Conservation (phyloP, 2,888 invertebrate genomes). For the Drosophila demipolita region DNA sequence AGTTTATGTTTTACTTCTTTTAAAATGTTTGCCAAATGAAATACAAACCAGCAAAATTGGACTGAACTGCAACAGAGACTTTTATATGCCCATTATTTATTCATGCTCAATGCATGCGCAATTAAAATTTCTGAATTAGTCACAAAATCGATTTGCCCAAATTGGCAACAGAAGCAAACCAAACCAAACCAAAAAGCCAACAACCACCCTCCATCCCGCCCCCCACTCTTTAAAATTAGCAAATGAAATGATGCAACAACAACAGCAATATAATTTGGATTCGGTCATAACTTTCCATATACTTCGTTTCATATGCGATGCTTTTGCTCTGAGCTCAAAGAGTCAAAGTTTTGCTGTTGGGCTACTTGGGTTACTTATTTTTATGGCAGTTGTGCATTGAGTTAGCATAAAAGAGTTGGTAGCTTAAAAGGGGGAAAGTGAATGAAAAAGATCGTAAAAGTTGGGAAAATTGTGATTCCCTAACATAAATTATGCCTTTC, state of each 20-base stretch:
- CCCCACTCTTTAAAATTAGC: constrained; percentile 34
- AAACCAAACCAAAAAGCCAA: neutral
- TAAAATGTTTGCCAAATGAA: constrained; percentile 52
- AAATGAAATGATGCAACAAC: constrained; percentile 44
- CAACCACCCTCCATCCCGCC: neutral
- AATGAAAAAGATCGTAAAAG: constrained; percentile 15
- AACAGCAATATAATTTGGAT: constrained; percentile 14
- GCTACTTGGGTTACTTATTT: constrained; percentile 39
- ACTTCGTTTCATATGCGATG: constrained; percentile 46
- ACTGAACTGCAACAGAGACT: constrained; percentile 36
- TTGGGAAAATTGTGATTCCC: constrained; percentile 39
- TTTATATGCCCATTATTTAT: constrained; percentile 69
- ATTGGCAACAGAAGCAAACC: constrained; percentile 45
- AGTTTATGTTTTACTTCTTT: constrained; percentile 68
- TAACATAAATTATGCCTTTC: constrained; percentile 37
- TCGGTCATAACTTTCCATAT: constrained; percentile 51
- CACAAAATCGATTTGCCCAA: constrained; percentile 73
- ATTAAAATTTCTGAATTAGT: constrained; percentile 76
- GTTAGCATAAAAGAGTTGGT: constrained; percentile 27
- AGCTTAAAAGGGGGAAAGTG: neutral
- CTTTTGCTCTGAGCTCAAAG: constrained; percentile 19
- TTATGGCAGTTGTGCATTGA: constrained; percentile 56
- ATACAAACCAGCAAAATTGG: constrained; percentile 44
- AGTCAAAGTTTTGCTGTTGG: constrained; percentile 47
- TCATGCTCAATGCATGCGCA: constrained; percentile 72